These are phyloP conservation scores for Mirza zaza DNA, from an alignment of 2,113 vertebrate genomes.

Conservation along the genomic window DNA sequence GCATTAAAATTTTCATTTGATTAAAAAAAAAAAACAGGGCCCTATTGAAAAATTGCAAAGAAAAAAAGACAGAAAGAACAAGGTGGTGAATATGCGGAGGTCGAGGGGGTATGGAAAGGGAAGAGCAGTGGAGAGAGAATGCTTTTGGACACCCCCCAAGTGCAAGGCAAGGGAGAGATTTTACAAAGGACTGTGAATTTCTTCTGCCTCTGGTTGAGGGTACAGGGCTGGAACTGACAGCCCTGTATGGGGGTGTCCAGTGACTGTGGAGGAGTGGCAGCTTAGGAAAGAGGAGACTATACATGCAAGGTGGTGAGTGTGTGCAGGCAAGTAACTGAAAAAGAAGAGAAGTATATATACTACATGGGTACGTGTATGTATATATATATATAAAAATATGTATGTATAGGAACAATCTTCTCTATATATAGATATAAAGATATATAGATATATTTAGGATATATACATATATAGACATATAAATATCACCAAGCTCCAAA, in stretches of 20 bases:
- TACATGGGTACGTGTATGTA: fast-evolving
- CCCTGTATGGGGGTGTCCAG: fast-evolving
- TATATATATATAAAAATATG: no score
- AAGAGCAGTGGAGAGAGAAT: not conserved
- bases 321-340: not conserved
- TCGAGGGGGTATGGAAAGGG: not conserved
- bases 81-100: not conserved
- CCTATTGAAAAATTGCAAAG: slow-evolving; percentile 44
- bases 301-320: not conserved
- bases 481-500: not conserved
- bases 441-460: not conserved
- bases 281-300: not conserved
- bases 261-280: not conserved
- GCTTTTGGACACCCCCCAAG: not conserved
- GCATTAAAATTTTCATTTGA: slow-evolving; percentile 61
- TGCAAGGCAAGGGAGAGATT: not conserved
- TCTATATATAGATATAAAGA: not conserved
- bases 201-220: not conserved
- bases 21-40: slow-evolving; percentile 9
- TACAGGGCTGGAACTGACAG: not conserved
- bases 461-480: not conserved
- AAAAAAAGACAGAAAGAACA: slow-evolving; percentile 4
- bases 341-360: not conserved
- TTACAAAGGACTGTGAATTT: not conserved
- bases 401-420: not conserved